A percentile compares a stretch with the other conserved stretches of the same genome.
phyloP scores from a whole-genome alignment of 2,888 invertebrate genomes.

The Charanyca ferruginea region DNA sequence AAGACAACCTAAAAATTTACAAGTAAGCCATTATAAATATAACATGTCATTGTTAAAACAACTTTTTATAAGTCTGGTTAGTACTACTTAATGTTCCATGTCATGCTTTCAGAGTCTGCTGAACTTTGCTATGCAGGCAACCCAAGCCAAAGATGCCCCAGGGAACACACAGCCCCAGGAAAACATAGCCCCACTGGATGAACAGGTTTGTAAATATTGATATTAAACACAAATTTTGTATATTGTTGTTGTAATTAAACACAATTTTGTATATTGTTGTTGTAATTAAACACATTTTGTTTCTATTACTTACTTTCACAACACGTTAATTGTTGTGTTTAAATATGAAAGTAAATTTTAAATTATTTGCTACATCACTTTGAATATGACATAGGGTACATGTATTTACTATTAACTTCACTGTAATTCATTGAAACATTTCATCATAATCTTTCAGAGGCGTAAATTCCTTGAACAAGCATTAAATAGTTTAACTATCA shows the following conservation, averaged over 20 bases:
- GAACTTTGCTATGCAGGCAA: slow-evolving; percentile 93
- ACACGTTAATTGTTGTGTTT: no score
- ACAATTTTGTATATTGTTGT: no score
- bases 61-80: neutral
- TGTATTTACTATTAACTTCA: neutral
- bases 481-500: slow-evolving; percentile 93
- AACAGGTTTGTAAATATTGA: slow-evolving; percentile 89
- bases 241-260: no score
- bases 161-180: slow-evolving; percentile 71
- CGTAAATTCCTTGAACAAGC: slow-evolving; percentile 94
- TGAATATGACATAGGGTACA: neutral
- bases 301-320: no score
- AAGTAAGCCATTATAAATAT: slow-evolving; percentile 69
- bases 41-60: neutral
- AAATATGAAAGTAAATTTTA: neutral
- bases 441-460: slow-evolving; percentile 88
- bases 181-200: slow-evolving; percentile 90
- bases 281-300: no score
- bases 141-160: slow-evolving; percentile 91
- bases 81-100: neutral
- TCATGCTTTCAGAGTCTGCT: slow-evolving; percentile 90
- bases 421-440: neutral
- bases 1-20: slow-evolving; percentile 82
- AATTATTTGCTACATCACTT: neutral
- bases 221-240: no score